Percentiles rank a stretch among this genome's conserved stretches.
These are phyloP conservation scores for Sebastiscus tertius DNA, from an alignment of 2,797 vertebrate species.

Conservation along the genomic window DNA sequence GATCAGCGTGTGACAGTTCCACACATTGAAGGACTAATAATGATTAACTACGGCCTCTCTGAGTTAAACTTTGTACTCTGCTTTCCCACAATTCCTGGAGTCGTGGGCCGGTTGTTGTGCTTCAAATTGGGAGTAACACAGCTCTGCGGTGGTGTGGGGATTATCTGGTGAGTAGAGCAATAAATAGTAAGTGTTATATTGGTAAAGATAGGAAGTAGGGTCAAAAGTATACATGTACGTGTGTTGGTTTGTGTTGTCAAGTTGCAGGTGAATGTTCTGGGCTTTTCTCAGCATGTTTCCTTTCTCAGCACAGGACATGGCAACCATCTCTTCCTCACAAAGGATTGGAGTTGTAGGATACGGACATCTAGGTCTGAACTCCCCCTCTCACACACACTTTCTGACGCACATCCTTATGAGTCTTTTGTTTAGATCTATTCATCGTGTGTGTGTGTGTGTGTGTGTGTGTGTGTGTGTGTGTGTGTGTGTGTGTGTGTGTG, in stretches of 20 bases:
- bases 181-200: slow-evolving; percentile 38
- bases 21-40: slow-evolving; percentile 46
- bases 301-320: slow-evolving; percentile 66
- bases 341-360: slow-evolving; percentile 84
- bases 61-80: slow-evolving; percentile 77
- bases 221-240: background rate
- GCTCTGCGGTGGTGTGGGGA: slow-evolving; percentile 20
- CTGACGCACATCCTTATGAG: background rate
- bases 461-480: too few species aligned
- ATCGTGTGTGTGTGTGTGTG: background rate
- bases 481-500: too few species aligned
- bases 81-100: slow-evolving; percentile 46
- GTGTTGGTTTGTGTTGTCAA: background rate
- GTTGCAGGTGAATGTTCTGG: background rate
- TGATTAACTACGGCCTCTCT: slow-evolving; percentile 75
- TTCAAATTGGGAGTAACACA: background rate
- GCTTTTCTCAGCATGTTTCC: slow-evolving; percentile 5
- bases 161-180: slow-evolving; percentile 63
- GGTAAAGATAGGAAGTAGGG: background rate
- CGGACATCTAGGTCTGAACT: slow-evolving; percentile 82
- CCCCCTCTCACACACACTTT: background rate
- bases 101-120: background rate
- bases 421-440: background rate
- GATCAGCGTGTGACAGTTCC: background rate
- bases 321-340: slow-evolving; percentile 46